Conservation (phyloP, 2,113 vertebrate species). For the Notiomystis cincta region DNA sequence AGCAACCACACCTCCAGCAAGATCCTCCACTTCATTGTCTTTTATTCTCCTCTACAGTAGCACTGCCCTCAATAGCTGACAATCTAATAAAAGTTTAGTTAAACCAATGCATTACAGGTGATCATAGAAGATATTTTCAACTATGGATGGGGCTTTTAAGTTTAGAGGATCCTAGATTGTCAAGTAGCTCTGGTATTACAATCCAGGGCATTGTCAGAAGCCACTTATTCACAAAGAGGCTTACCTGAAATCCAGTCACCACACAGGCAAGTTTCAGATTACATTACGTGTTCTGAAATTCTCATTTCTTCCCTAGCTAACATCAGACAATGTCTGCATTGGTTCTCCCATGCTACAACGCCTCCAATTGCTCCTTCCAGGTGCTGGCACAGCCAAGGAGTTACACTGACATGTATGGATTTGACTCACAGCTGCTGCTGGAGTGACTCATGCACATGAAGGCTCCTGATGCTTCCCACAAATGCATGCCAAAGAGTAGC, state of each 20-base stretch:
- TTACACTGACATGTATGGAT: background rate
- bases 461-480: background rate
- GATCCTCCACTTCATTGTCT: background rate
- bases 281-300: background rate
- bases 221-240: background rate
- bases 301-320: background rate
- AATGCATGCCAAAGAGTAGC: background rate
- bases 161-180: background rate
- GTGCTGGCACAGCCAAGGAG: background rate
- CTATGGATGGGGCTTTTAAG: background rate
- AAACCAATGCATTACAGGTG: background rate
- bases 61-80: background rate
- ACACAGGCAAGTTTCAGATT: background rate
- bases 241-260: background rate
- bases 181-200: background rate
- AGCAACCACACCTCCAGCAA: background rate
- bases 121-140: background rate
- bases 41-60: background rate
- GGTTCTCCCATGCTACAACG: background rate
- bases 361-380: background rate
- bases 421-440: constrained; percentile 14
- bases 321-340: background rate
- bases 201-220: background rate
- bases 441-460: background rate
- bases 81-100: background rate